Percentiles rank a stretch among this genome's conserved stretches.
These are phyloP conservation scores for Lepidurus apus DNA, from an alignment of 1,140 invertebrate species.

Conservation along the genomic window DNA sequence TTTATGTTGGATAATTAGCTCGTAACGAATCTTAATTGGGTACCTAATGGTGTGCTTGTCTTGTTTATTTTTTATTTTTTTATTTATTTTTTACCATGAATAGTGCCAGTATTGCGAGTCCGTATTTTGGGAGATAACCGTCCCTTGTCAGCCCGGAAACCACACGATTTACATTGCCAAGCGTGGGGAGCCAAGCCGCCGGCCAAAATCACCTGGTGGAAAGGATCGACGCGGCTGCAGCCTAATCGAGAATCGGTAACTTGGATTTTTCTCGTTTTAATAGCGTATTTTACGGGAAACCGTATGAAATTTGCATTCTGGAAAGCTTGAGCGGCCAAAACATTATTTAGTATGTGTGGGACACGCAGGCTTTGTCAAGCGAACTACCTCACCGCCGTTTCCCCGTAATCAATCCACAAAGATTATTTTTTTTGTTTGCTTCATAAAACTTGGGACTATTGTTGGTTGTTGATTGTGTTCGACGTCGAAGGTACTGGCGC, in stretches of 20 bases:
- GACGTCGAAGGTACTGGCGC: background rate
- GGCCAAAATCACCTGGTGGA: conserved; percentile 32
- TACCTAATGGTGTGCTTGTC: background rate
- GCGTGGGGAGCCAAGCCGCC: conserved; percentile 28
- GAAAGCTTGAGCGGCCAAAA: background rate
- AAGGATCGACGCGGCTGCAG: conserved; percentile 29
- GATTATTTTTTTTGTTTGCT: background rate
- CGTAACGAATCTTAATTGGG: background rate
- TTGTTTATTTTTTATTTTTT: background rate
- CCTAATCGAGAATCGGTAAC: conserved; percentile 32
- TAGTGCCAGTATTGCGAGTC: conserved; percentile 29
- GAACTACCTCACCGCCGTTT: too few relatives aligned
- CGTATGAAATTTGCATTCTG: background rate
- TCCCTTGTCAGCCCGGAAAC: conserved; percentile 31
- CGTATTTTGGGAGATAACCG: conserved; percentile 26
- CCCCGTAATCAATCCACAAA: too few relatives aligned
- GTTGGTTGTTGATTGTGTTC: background rate
- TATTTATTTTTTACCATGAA: background rate
- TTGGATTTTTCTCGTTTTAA: background rate
- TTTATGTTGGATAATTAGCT: background rate
- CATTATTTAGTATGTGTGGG: background rate
- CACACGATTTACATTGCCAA: conserved; percentile 29
- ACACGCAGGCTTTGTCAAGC: background rate
- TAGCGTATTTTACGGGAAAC: background rate
- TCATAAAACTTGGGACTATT: background rate